Evolutionary conservation across 2,888 invertebrate species (phyloP), one percentile per base, ranked within the genome.

Genomic region (Zeuzera pyrina): DNA sequence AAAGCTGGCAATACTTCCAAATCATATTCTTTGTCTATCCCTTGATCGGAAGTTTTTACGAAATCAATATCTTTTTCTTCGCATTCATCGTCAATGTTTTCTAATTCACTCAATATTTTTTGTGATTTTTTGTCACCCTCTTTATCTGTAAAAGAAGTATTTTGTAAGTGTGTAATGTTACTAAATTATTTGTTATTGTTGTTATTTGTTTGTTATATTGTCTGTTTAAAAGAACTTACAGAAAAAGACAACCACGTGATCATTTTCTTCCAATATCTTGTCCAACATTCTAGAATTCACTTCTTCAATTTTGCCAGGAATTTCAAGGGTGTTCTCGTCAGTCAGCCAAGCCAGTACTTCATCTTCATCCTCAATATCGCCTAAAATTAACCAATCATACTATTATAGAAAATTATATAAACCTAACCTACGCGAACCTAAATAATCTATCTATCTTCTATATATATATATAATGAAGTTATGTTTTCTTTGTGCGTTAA

Each of bases 71-170:
- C 91, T 65, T 94, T 91, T 57, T 94, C 92, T 76, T 95, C 95
- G 58, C 95, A 94, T 59, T 95, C 94, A 51, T 95, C 95, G 57
- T 95, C 95, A 49, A 96, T 95, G 56, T 95, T 95, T 67, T 96
- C 96, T 38, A 96, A 65, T 63, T 95, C 95, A 55, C 90, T 90
- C 1, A 96, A 81, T 37, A 95, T 95, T 63, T 94, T 94, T 47
- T 93, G 92, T 13, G 94, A 91, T 60, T 93, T 92, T 57, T 94
- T 94, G 57, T 95, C 95, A 4, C 92, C 92, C 79, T 94, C 95
- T 57, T 92, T 91, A 70, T 95, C 95, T 95, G 58, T 3, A 60
- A 50, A 25, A 11, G 5, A 23, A 3, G 23, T 10, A 6, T 23
- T 8, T 19, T 19, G 19, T 19, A 6, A 19, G 8, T 8, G 8